These are phyloP conservation scores for Nomada ruficornis DNA, from an alignment of 2,888 invertebrate genomes.

Conservation along the genomic window DNA sequence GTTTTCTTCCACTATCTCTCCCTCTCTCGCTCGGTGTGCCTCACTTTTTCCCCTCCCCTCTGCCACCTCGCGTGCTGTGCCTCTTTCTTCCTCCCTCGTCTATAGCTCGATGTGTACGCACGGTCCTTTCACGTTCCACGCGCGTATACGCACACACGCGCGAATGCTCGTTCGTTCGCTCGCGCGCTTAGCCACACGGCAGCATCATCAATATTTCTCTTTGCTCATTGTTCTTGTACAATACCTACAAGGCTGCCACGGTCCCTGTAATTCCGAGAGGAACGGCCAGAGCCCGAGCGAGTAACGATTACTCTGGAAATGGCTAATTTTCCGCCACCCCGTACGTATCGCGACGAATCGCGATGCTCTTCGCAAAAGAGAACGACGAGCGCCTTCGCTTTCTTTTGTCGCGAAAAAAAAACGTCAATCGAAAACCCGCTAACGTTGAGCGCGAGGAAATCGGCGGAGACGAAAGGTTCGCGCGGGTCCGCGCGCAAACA, in stretches of 20 bases:
- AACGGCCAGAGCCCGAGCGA: conserved; percentile 59
- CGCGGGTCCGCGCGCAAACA: not conserved
- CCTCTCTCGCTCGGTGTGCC: not conserved
- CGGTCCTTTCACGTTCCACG: conserved; percentile 65
- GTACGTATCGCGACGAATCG: not conserved
- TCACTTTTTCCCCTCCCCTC: conserved; percentile 32
- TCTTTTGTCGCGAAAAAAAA: not conserved
- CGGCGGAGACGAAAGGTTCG: not conserved
- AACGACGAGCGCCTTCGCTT: too few species aligned
- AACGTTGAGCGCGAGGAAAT: not conserved
- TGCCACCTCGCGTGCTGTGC: conserved; percentile 34
- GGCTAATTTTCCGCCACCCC: conserved; percentile 72
- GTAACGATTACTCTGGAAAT: conserved; percentile 76
- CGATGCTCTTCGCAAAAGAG: too few species aligned
- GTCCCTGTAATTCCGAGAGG: conserved; percentile 72
- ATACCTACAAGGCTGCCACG: conserved; percentile 75
- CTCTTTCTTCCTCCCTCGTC: conserved; percentile 56
- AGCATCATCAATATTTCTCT: conserved; percentile 86
- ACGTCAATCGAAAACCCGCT: too few species aligned
- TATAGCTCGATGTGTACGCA: conserved; percentile 65
- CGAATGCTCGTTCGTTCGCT: conserved; percentile 41
- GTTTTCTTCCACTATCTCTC: conserved; percentile 16
- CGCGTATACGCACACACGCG: conserved; percentile 61
- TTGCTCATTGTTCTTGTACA: conserved; percentile 84
- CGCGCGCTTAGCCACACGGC: conserved; percentile 70